These are phyloP conservation scores for Lophura nycthemera DNA, from an alignment of 2,113 vertebrate genomes.

Conservation along the genomic window DNA sequence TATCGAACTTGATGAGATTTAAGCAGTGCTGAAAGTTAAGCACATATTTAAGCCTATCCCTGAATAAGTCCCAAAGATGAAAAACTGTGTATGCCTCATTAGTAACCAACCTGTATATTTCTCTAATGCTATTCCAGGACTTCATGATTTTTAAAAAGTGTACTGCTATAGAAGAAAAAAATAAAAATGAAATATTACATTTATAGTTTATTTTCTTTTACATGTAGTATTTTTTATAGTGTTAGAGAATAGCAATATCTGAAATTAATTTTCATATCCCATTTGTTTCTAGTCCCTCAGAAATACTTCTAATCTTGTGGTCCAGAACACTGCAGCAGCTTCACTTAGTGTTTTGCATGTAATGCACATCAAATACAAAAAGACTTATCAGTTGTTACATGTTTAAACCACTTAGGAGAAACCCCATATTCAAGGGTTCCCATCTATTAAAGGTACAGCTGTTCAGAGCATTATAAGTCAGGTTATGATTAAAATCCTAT, in stretches of 20 bases:
- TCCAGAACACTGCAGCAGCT: neutral
- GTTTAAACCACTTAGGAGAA: neutral
- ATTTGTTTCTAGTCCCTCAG: neutral
- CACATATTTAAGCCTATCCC: neutral
- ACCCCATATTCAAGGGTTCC: neutral
- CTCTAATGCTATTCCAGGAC: neutral
- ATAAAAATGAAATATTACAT: neutral
- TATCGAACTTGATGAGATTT: neutral
- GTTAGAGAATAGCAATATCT: neutral
- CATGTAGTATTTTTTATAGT: neutral
- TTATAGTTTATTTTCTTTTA: neutral
- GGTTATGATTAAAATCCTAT: neutral
- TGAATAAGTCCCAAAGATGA: neutral
- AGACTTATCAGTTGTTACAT: neutral
- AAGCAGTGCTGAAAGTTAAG: constrained; percentile 6
- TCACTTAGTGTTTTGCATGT: neutral
- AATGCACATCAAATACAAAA: neutral
- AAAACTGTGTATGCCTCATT: neutral
- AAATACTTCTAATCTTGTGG: neutral
- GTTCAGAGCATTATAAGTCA: neutral
- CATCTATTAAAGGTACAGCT: neutral
- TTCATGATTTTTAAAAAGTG: neutral
- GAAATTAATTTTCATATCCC: neutral
- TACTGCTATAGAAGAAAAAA: neutral
- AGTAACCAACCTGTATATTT: neutral